phyloP scores from a whole-genome alignment of 2,888 invertebrate species.

The Teinopalpus imperialis region DNA sequence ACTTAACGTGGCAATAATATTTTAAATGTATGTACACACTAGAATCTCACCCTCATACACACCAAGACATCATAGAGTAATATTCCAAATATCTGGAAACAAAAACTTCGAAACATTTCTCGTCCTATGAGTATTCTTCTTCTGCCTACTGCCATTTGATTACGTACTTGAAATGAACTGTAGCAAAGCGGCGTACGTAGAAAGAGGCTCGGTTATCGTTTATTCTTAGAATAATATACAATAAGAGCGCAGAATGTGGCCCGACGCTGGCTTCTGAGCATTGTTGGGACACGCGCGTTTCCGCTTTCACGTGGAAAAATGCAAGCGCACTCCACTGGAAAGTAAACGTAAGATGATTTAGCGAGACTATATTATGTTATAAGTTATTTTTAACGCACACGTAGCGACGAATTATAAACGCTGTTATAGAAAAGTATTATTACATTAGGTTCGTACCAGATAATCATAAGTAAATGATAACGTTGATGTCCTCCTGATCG shows the following conservation, averaged over 20 bases:
- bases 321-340: conserved; percentile 70
- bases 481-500: too few species aligned
- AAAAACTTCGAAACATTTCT: too few species aligned
- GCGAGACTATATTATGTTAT: conserved; percentile 41
- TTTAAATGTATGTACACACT: too few species aligned
- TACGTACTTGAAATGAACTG: neutral
- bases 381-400: conserved; percentile 29
- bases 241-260: conserved; percentile 63
- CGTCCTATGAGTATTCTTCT: too few species aligned
- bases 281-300: conserved; percentile 76
- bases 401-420: too few species aligned
- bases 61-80: too few species aligned
- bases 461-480: too few species aligned
- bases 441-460: too few species aligned
- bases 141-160: neutral
- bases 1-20: too few species aligned
- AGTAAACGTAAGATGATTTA: conserved; percentile 55
- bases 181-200: conserved; percentile 35
- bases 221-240: conserved; percentile 70
- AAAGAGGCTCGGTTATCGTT: conserved; percentile 26
- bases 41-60: too few species aligned
- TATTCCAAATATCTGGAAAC: too few species aligned
- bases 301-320: conserved; percentile 81
- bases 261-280: conserved; percentile 63
- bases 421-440: too few species aligned